Percentiles rank a stretch among this genome's conserved stretches.
phyloP scores from a whole-genome alignment of 2,113 vertebrate genomes.

The Notechis scutatus region DNA sequence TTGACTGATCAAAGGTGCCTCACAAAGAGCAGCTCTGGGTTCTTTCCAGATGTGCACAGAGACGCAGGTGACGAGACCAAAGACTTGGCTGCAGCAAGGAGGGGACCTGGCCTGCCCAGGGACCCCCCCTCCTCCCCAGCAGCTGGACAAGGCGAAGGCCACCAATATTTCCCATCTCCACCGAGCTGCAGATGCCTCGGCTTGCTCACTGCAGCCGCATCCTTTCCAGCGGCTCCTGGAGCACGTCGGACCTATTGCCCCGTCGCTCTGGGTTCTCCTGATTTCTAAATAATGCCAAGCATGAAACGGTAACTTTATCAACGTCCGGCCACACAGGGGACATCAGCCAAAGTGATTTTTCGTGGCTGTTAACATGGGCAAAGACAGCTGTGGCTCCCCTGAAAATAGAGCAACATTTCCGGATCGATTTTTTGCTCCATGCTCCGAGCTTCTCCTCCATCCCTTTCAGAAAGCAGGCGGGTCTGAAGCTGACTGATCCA shows the following conservation, averaged over 20 bases:
- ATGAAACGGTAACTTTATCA: not conserved
- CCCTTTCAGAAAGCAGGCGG: not conserved
- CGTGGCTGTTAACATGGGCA: not conserved
- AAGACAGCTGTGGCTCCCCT: not conserved
- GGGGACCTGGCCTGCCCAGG: not conserved
- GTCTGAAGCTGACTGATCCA: not conserved
- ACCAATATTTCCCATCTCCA: not conserved
- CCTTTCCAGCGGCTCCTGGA: not conserved
- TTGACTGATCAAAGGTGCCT: not conserved
- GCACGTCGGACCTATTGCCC: not conserved
- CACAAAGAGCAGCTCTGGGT: not conserved
- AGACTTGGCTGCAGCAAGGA: not conserved
- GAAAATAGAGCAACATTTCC: not conserved
- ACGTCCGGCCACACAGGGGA: not conserved
- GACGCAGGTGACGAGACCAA: not conserved
- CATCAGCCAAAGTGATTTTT: not conserved
- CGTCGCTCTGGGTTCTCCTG: too few species aligned
- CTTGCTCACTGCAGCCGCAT: not conserved
- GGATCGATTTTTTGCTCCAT: not conserved
- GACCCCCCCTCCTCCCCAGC: not conserved
- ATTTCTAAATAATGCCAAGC: not conserved
- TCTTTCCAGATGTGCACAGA: not conserved
- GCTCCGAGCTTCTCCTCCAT: not conserved
- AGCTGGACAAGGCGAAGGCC: not conserved
- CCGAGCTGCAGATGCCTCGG: not conserved